Evolutionary conservation across 2,113 vertebrate genomes (phyloP), one percentile per base, ranked within the genome.

Genomic region (Catharus minimus): DNA sequence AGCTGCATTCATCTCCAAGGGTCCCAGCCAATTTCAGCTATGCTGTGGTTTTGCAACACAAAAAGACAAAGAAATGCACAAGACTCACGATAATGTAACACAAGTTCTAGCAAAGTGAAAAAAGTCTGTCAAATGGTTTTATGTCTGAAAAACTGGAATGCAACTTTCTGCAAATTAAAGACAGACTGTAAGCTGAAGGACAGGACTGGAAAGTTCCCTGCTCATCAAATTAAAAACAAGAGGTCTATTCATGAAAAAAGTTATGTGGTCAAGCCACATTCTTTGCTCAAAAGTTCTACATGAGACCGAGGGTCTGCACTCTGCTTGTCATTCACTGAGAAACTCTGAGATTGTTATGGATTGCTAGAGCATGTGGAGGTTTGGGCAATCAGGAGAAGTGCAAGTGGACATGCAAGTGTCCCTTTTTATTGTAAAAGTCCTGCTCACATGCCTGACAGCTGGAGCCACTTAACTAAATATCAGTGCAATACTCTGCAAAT

Each of bases 221-320:
- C 93, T 97, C 97, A 97, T 97, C 97, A 97, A 95, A 97, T 96
- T 95, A 96, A 97, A 97, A 97, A 97, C 96, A 97, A 98, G 95
- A 97, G 86, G 79, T 89, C 94, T 97, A 97, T 96, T 97, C 96
- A 97, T 84, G 64, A 95, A 95, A 97, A 96, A 97, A 87, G 36
- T 95, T 96, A 86, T 5, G 32, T 90, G 96, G 94, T 96, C 95
- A 93, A 96, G 83, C 43, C 95, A 69, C 86, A 97, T 97, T 97
- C 96, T 95, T 94, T 74, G n/a, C 94, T 94, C 38, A 39, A 4
- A 93, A 93, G 65, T 89, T 96, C 92, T 82, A 93, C 53, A 28
- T 27, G 57, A 7, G 30, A 53, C 49, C 23, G 24, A 89, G 64
- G 75, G 49, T 47, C 38, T 53, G 58, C 38, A 56, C 81, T 89